Percentiles rank a stretch among this genome's conserved stretches.
Conservation (phyloP, 2,797 vertebrate genomes). For the Catostomus latipinnis region DNA sequence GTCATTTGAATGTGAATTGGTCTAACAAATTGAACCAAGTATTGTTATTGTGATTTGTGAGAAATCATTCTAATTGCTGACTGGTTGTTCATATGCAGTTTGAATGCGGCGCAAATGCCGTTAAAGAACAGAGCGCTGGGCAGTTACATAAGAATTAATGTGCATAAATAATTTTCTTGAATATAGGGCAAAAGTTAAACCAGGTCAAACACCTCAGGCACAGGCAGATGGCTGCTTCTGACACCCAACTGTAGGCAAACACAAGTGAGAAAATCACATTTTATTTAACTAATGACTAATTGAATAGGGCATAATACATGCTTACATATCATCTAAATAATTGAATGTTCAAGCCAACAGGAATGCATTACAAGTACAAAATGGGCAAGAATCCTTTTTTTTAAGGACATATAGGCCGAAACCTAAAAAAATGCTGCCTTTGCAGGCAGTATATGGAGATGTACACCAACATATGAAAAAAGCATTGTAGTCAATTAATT, state of each 20-base stretch:
- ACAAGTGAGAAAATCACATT: conserved; percentile 35
- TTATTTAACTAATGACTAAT: conserved; percentile 28
- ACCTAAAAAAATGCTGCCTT: neutral
- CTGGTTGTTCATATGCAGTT: too few relatives aligned
- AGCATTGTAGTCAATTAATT: too few relatives aligned
- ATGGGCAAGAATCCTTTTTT: neutral
- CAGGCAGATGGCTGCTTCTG: conserved; percentile 39
- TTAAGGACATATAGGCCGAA: neutral
- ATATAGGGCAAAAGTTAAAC: conserved; percentile 56
- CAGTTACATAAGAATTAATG: conserved; percentile 48
- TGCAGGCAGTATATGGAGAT: too few relatives aligned
- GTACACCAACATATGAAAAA: too few relatives aligned
- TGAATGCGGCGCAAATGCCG: neutral
- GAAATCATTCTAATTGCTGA: too few relatives aligned
- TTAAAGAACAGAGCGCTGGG: conserved; percentile 14
- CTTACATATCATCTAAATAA: conserved; percentile 20
- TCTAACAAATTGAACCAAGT: too few relatives aligned
- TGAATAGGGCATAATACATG: conserved; percentile 16
- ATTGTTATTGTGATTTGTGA: too few relatives aligned
- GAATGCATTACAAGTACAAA: conserved; percentile 4
- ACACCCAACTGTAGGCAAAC: conserved; percentile 35
- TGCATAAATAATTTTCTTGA: conserved; percentile 28
- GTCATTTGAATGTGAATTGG: too few relatives aligned
- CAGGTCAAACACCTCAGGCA: conserved; percentile 51
- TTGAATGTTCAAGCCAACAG: conserved; percentile 4